Evolutionary conservation across 2,888 invertebrate genomes (phyloP).

Genomic region (Eupithecia exiguata): DNA sequence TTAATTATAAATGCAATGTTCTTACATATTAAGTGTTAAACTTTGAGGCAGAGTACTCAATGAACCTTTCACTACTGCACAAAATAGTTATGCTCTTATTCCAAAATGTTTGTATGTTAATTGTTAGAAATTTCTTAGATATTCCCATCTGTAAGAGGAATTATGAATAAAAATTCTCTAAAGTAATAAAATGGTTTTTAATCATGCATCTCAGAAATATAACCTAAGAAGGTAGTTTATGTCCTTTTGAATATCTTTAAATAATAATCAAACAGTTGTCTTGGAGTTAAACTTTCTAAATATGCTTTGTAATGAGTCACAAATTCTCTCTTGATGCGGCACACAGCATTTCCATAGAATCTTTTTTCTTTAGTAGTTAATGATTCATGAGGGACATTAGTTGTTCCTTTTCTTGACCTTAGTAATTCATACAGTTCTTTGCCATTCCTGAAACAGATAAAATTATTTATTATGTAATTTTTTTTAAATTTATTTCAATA

Average conservation of each 20-base stretch:
- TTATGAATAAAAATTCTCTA: neutral
- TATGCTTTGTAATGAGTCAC: slow-evolving; percentile 65
- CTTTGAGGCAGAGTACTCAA: neutral
- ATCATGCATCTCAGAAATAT: neutral
- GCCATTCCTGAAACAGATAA: slow-evolving; percentile 54
- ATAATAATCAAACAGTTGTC: slow-evolving; percentile 64
- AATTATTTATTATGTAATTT: neutral
- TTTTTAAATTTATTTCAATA: neutral
- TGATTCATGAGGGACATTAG: slow-evolving; percentile 14
- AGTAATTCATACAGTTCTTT: slow-evolving; percentile 64
- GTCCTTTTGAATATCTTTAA: slow-evolving; percentile 48
- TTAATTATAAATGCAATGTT: neutral
- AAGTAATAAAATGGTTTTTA: neutral
- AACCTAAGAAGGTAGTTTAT: neutral
- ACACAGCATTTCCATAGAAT: slow-evolving; percentile 59
- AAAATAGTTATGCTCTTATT: neutral
- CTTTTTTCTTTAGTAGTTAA: slow-evolving; percentile 55
- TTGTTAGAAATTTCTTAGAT: slow-evolving; percentile 6
- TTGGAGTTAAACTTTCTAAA: slow-evolving; percentile 64
- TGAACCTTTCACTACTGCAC: neutral
- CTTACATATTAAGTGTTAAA: neutral
- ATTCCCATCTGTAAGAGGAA: slow-evolving; percentile 1
- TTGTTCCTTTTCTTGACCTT: slow-evolving; percentile 33
- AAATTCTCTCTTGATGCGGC: slow-evolving; percentile 64
- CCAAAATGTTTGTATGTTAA: neutral